Percentiles rank a stretch among this genome's conserved stretches.
Conservation (phyloP, 2,113 vertebrate species). For the Daphoenositta chrysoptera region DNA sequence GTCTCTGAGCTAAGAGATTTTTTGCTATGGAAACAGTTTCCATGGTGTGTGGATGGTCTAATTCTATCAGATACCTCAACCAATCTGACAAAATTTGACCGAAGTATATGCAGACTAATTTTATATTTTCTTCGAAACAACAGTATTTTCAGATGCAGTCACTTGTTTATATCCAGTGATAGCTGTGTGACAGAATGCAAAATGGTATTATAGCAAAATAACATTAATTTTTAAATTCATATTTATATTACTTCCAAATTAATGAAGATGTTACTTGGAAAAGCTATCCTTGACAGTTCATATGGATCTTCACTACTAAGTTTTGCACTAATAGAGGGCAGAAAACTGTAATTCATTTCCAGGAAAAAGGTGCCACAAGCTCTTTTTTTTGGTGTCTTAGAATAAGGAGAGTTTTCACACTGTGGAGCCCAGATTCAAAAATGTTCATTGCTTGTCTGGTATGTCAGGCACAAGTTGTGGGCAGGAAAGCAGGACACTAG, state of each 20-base stretch:
- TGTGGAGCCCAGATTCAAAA: neutral
- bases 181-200: neutral
- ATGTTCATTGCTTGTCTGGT: neutral
- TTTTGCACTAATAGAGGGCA: neutral
- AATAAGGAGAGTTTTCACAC: neutral
- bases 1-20: conserved; percentile 2
- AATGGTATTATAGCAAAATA: neutral
- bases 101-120: neutral
- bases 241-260: neutral
- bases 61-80: neutral
- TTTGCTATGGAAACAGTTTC: conserved; percentile 41
- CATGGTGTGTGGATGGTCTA: neutral
- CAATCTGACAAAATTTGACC: neutral
- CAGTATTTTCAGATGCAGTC: neutral
- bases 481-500: neutral
- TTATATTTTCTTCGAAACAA: neutral
- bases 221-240: too few species aligned
- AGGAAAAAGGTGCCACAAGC: neutral
- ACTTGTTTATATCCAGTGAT: neutral
- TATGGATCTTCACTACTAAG: neutral
- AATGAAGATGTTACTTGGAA: neutral
- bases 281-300: neutral
- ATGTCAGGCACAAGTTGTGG: neutral
- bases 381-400: neutral
- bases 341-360: neutral